Evolutionary conservation across 2,797 vertebrate species (phyloP).

Genomic region (Sorex maritimensis): DNA sequence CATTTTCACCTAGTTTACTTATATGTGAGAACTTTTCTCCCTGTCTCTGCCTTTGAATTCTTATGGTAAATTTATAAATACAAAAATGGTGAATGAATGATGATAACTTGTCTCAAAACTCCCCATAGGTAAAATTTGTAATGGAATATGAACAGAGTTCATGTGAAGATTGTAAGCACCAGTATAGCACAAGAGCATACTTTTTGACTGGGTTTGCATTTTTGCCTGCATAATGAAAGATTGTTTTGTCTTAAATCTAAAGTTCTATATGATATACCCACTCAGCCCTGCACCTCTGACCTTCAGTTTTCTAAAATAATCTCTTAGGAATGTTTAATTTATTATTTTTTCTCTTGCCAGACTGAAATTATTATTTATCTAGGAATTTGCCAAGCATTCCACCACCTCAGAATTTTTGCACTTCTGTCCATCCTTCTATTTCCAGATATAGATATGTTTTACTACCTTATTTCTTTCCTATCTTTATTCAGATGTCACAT

Average conservation of each 20-base stretch:
- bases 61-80: too few species aligned
- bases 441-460: background rate
- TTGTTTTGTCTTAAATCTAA: background rate
- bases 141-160: background rate
- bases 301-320: background rate
- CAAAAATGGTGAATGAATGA: background rate
- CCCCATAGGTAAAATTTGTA: background rate
- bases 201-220: constrained; percentile 16
- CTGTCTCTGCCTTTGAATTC: too few species aligned
- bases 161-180: background rate
- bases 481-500: background rate
- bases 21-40: too few species aligned
- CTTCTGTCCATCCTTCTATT: background rate
- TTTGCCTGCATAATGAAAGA: background rate
- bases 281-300: background rate
- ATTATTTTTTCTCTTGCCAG: background rate
- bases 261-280: background rate
- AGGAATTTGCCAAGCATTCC: background rate
- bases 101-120: too few species aligned
- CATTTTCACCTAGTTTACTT: too few species aligned
- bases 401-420: background rate
- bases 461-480: background rate
- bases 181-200: background rate
- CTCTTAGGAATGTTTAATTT: background rate
- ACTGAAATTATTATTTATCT: background rate